Evolutionary conservation across 1,140 invertebrate genomes (phyloP), one percentile per base, ranked within the genome.

Genomic region (Teleogryllus occipitalis): DNA sequence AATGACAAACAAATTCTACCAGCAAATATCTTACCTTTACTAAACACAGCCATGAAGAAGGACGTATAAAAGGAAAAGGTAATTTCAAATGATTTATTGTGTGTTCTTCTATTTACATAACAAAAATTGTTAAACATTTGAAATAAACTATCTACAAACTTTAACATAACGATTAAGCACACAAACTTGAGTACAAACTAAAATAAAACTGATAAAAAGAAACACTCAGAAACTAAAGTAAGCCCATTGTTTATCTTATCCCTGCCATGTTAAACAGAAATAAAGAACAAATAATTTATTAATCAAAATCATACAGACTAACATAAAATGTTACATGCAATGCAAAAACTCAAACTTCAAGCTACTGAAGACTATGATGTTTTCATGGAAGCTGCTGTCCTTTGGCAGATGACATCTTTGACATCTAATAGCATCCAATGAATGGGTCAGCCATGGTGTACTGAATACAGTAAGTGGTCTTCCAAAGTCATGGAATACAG

Each of bases 91-190:
- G 27, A 39, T 39, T 39, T 39, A 39, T 39, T 39, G 27, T 39
- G 27, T 39, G 27, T 39, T 39, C 27, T 39, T 39, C 1, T 39
- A 39, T 39, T 39, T 65, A 65, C 54, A 65, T 65, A 65, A 65
- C 54, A 65, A 65, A 39, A 39, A 39, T 39, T 2, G 54, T 65
- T 65, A 65, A 65, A 65, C 10, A 10, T 14, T 18, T 14, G 54
- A 10, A 65, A 65, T 65, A 65, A 65, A 65, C 54, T 65, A 65
- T 65, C 54, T 65, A 65, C 54, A 65, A 65, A 65, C 54, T 65
- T 65, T 18, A 65, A 65, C 54, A 65, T 18, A 65, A 65, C 18
- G 10, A 3, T 65, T 10, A 65, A 65, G 10, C 54, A 65, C 10
- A 65, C 10, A 18, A 65, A 65, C 7, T 0, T 14, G 54, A 39